Percentiles rank a stretch among this genome's conserved stretches.
These are phyloP conservation scores for Sussaba pulchella DNA, from an alignment of 2,888 invertebrate genomes.

Conservation along the genomic window DNA sequence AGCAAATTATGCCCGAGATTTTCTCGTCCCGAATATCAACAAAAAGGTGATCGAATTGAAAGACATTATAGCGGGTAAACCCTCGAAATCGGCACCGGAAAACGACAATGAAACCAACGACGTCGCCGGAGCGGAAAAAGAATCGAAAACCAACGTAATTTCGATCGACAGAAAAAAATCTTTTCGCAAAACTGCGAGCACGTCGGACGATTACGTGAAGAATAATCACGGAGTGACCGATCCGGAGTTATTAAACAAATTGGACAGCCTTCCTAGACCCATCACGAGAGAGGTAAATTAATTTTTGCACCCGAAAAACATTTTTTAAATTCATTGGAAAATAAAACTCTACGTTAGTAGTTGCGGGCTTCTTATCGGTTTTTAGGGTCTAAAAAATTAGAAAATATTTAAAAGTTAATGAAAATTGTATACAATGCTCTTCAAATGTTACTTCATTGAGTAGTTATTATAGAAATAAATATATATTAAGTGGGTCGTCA, in stretches of 20 bases:
- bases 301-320: no score
- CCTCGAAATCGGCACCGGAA: conserved; percentile 77
- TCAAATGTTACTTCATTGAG: no score
- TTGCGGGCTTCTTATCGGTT: no score
- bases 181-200: conserved; percentile 88
- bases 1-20: conserved; percentile 96
- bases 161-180: conserved; percentile 87
- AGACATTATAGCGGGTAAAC: conserved; percentile 88
- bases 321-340: no score
- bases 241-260: conserved; percentile 88
- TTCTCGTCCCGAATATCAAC: conserved; percentile 92
- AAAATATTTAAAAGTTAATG: no score
- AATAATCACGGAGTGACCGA: conserved; percentile 87
- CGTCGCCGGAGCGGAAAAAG: conserved; percentile 83
- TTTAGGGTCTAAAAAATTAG: no score
- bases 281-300: conserved; percentile 80
- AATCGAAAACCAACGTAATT: conserved; percentile 72
- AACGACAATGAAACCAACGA: conserved; percentile 80
- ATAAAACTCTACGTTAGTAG: no score
- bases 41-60: conserved; percentile 91
- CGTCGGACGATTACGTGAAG: conserved; percentile 85
- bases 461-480: no score
- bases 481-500: no score
- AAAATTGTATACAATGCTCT: no score
- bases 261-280: conserved; percentile 87